phyloP scores from a whole-genome alignment of 2,797 vertebrate genomes.

The Platalea minor region DNA sequence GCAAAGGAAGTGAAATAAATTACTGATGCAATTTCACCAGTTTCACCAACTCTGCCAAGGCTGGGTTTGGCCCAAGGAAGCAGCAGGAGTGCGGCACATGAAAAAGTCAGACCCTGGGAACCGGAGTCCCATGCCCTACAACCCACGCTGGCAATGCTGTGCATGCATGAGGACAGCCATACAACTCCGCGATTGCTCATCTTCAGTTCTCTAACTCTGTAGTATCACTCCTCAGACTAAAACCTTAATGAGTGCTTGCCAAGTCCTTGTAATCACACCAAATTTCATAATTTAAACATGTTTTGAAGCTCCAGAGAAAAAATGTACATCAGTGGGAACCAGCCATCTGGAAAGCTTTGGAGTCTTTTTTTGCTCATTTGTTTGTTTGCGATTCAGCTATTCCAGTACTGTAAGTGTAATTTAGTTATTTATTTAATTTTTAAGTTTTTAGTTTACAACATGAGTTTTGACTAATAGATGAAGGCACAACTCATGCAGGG shows the following conservation, averaged over 20 bases:
- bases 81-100: background rate
- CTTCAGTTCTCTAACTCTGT: constrained; percentile 11
- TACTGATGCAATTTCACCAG: background rate
- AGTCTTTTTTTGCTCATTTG: constrained; percentile 60
- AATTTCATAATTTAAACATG: constrained; percentile 58
- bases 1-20: background rate
- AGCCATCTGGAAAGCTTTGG: constrained; percentile 62
- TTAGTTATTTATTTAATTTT: constrained; percentile 19
- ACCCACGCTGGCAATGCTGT: fast-evolving
- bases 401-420: background rate
- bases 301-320: constrained; percentile 39
- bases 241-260: constrained; percentile 46
- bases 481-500: background rate
- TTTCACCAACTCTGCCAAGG: background rate
- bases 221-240: constrained; percentile 29
- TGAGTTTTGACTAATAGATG: background rate
- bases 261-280: constrained; percentile 54
- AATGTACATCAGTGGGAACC: constrained; percentile 50
- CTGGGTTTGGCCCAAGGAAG: background rate
- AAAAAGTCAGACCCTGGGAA: background rate
- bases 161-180: background rate
- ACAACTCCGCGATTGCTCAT: background rate
- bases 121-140: background rate
- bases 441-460: background rate
- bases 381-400: constrained; percentile 54